These are phyloP conservation scores for Battus philenor DNA, from an alignment of 1,140 invertebrate species.

Conservation along the genomic window DNA sequence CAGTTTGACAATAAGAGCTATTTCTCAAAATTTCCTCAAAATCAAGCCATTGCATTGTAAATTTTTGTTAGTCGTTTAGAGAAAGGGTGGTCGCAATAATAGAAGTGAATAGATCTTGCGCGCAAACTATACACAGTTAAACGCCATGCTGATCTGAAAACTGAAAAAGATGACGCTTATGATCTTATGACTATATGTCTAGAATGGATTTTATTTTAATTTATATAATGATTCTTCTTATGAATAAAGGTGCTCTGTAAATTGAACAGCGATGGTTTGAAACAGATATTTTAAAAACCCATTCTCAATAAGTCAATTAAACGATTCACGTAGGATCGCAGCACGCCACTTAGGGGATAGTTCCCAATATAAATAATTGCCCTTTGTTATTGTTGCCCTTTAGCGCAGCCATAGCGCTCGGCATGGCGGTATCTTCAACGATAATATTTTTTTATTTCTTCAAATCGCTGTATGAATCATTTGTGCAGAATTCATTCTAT, in stretches of 20 bases:
- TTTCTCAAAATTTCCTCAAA: no score
- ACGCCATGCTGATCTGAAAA: no score
- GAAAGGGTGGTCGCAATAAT: no score
- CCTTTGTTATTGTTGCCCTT: constrained; percentile 61
- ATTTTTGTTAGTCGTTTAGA: no score
- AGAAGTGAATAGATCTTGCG: no score
- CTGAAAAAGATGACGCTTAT: no score
- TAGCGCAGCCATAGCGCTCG: constrained; percentile 21
- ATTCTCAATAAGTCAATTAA: constrained; percentile 76
- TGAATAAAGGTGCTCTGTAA: background rate
- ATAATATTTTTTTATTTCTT: constrained; percentile 7
- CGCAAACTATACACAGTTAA: no score
- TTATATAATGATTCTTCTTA: constrained; percentile 17
- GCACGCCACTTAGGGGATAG: constrained; percentile 64
- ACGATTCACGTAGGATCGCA: constrained; percentile 48
- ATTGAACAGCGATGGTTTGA: constrained; percentile 34
- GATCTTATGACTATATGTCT: no score
- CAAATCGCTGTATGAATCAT: constrained; percentile 4
- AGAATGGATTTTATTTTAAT: no score
- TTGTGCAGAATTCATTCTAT: no score
- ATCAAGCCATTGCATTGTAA: no score
- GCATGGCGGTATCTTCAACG: background rate
- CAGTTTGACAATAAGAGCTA: no score
- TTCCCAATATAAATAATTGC: constrained; percentile 63
- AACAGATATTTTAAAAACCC: constrained; percentile 65